These are phyloP conservation scores for Conus betulinus DNA, from an alignment of 1,140 invertebrate species.

Conservation along the genomic window DNA sequence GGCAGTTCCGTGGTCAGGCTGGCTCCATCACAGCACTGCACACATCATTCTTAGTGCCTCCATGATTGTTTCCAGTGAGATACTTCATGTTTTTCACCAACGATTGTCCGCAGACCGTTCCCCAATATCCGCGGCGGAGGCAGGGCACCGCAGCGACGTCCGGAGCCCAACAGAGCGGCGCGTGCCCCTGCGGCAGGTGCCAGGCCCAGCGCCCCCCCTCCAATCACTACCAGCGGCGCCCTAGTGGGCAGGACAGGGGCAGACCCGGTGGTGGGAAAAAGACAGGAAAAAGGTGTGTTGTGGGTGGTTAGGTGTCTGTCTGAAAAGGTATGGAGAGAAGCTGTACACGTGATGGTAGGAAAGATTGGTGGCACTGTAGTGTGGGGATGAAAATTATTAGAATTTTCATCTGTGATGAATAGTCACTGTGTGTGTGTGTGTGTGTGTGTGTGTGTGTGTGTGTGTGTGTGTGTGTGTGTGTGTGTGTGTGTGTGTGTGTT, in stretches of 20 bases:
- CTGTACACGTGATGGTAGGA: neutral
- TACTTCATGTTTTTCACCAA: too few relatives aligned
- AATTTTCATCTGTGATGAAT: too few relatives aligned
- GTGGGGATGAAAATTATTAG: too few relatives aligned
- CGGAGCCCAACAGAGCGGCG: conserved; percentile 40
- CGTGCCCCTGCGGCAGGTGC: conserved; percentile 19
- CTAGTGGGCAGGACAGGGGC: conserved; percentile 75
- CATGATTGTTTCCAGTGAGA: too few relatives aligned
- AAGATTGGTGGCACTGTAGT: too few relatives aligned
- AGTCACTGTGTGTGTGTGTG: neutral
- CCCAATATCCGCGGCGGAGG: conserved; percentile 63
- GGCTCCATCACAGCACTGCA: too few relatives aligned
- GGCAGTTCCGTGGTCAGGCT: too few relatives aligned
- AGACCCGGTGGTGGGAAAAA: conserved; percentile 62
- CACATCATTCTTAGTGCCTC: too few relatives aligned
- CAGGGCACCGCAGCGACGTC: conserved; percentile 57
- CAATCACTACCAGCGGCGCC: conserved; percentile 29
- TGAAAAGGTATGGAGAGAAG: neutral
- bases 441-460: neutral
- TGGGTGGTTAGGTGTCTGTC: neutral
- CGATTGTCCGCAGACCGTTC: conserved; percentile 56
- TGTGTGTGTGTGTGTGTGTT: too few relatives aligned
- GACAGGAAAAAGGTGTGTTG: conserved; percentile 71
- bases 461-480: too few relatives aligned
- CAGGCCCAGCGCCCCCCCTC: conserved; percentile 18